Evolutionary conservation across 2,888 invertebrate genomes (phyloP), one percentile per base, ranked within the genome.

Genomic region (Phymatocera aterrima): DNA sequence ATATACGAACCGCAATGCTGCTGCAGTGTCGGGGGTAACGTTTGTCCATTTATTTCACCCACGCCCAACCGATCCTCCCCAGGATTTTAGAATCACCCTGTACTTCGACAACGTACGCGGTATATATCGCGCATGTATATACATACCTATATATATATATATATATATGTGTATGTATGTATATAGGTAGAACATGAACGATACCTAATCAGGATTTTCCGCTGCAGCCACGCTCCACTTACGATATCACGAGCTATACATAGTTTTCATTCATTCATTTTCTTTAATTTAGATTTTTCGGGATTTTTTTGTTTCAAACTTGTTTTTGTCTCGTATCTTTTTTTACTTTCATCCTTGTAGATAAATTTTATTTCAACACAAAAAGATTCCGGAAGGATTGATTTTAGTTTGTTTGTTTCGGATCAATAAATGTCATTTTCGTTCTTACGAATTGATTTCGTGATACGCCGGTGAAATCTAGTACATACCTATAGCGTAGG

Each of bases 21-120:
- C 18, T 54, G 15, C 51, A n/a, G 6, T 54, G 18, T 8, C n/a
- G n/a, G 54, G 43, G 21, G 68, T 34, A 68, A 46, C 34, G 43
- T 40, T 46, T 28, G n/a, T 34, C 28, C 68, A 68, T 68, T 68
- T 68, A 68, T 68, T 68, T 43, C 68, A n/a, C 28, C 46, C 68
- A 18, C n/a, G n/a, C 64, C 68, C 65, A 21, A 43, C 12, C 65
- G 43, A n/a, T n/a, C 24, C 43, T 8, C 12, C 43, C 43, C 43
- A 57, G 15, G 40, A 5, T 40, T 8, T n/a, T 4, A 61, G 12
- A 28, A 31, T 24, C 46, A 12, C 21, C 43, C 65, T n/a, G n/a
- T 28, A 37, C 34, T 2, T 64, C 37, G 8, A 21, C 64, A 21
- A 40, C 18, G 37, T 64, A 34, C 37, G 37, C 64, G 37, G n/a